These are phyloP conservation scores for Cryptophagus acutangulus DNA, from an alignment of 2,888 invertebrate genomes.

Conservation along the genomic window DNA sequence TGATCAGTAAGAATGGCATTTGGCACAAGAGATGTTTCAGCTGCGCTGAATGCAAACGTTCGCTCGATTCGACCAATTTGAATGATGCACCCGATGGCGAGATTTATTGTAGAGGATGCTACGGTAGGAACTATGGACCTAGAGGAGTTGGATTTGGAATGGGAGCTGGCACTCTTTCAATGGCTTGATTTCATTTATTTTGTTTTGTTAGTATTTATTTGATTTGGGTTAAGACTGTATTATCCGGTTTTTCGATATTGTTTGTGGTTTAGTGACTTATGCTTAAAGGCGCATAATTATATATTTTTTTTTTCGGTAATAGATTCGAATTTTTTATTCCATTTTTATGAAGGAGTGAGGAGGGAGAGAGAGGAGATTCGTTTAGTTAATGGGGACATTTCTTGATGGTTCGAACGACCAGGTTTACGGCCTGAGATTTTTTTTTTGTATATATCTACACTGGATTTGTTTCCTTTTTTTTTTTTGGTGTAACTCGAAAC, in stretches of 20 bases:
- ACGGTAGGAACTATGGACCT: constrained; percentile 81
- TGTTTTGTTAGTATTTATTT: not conserved
- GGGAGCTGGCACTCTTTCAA: constrained; percentile 85
- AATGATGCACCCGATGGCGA: constrained; percentile 91
- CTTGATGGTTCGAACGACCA: constrained; percentile 44
- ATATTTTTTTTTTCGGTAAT: constrained; percentile 21
- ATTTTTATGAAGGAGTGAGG: too few relatives aligned
- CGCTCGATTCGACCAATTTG: constrained; percentile 81
- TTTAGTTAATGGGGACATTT: constrained; percentile 28
- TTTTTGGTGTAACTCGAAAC: too few relatives aligned
- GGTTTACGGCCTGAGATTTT: constrained; percentile 39
- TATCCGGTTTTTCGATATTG: not conserved
- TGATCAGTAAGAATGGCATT: constrained; percentile 87
- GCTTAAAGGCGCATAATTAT: constrained; percentile 37
- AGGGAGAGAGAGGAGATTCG: constrained; percentile 28
- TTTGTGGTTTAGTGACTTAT: constrained; percentile 17
- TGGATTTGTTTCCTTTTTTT: too few relatives aligned
- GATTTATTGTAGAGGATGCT: constrained; percentile 89
- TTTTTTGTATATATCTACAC: constrained; percentile 48
- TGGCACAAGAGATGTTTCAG: constrained; percentile 92
- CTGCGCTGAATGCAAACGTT: constrained; percentile 82
- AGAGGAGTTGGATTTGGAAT: constrained; percentile 87
- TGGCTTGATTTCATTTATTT: constrained; percentile 58
- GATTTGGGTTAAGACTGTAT: too few relatives aligned
- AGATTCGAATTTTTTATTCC: constrained; percentile 26